Evolutionary conservation across 2,797 vertebrate species (phyloP).

Genomic region (Coregonus sp.): DNA sequence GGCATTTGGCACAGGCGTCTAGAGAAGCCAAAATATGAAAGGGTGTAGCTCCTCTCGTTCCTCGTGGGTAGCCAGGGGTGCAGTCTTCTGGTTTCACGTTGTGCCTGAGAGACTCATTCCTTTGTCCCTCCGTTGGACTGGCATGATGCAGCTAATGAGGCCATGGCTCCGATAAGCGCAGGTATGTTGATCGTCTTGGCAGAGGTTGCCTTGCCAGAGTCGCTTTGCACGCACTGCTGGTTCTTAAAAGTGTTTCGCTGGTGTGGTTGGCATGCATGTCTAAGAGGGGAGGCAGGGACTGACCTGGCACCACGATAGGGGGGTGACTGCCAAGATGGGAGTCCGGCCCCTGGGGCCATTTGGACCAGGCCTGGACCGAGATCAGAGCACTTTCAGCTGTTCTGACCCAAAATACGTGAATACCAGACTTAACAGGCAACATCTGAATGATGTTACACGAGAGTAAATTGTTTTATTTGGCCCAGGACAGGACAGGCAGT

Average conservation of each 20-base stretch:
- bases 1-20: background rate
- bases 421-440: constrained; percentile 47
- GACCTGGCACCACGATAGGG: constrained; percentile 23
- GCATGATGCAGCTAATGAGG: constrained; percentile 55
- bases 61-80: background rate
- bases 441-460: constrained; percentile 27
- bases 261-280: constrained; percentile 56
- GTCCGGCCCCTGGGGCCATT: background rate
- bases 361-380: background rate
- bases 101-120: constrained; percentile 4
- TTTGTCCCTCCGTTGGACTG: background rate
- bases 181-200: constrained; percentile 75
- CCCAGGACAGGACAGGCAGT: constrained; percentile 41
- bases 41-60: background rate
- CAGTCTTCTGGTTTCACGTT: background rate
- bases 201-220: constrained; percentile 29
- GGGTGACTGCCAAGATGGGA: constrained; percentile 55
- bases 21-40: background rate
- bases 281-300: constrained; percentile 8
- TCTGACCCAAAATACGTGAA: background rate
- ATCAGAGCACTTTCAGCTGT: background rate
- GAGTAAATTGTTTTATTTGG: constrained; percentile 45
- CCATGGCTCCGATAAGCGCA: constrained; percentile 48
- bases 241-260: constrained; percentile 51
- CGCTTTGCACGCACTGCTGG: constrained; percentile 64